Percentiles rank a stretch among this genome's conserved stretches.
Conservation (phyloP, 2,888 invertebrate genomes). For the Caenorhabditis becei region DNA sequence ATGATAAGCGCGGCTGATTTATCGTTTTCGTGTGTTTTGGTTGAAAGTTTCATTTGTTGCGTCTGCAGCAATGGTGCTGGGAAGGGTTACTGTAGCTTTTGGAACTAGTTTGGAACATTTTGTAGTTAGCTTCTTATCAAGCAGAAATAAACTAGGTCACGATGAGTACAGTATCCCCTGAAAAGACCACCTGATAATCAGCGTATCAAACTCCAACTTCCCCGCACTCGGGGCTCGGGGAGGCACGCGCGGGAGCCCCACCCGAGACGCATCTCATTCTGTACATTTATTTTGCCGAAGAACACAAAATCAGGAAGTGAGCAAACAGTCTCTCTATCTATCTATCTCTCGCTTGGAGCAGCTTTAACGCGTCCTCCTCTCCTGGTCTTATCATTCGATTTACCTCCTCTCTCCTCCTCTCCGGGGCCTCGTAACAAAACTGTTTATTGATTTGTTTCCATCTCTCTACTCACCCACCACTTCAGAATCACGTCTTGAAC, state of each 20-base stretch:
- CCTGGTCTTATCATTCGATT: slow-evolving; percentile 20
- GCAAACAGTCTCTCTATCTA: slow-evolving; percentile 38
- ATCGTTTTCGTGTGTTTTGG: slow-evolving; percentile 7
- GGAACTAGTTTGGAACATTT: no score
- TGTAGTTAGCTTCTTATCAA: no score
- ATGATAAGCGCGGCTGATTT: slow-evolving; percentile 36
- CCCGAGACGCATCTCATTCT: background rate
- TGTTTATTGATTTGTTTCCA: slow-evolving; percentile 10
- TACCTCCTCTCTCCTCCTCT: background rate
- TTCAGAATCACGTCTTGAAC: background rate
- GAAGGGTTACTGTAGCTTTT: background rate
- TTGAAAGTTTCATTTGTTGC: background rate
- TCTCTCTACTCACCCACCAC: background rate
- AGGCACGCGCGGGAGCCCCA: no score
- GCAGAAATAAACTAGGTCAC: no score
- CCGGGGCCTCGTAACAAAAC: background rate
- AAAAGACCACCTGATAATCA: background rate
- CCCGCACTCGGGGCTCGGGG: no score
- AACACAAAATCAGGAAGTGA: slow-evolving; percentile 51
- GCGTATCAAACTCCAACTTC: no score
- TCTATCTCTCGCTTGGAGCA: slow-evolving; percentile 15
- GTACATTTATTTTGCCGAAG: slow-evolving; percentile 10
- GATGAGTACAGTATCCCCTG: background rate
- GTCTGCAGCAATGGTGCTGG: no score
- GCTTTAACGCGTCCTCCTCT: slow-evolving; percentile 15